Percentiles rank a stretch among this genome's conserved stretches.
Conservation (phyloP, 2,113 vertebrate genomes). For the Trichechus manatus region DNA sequence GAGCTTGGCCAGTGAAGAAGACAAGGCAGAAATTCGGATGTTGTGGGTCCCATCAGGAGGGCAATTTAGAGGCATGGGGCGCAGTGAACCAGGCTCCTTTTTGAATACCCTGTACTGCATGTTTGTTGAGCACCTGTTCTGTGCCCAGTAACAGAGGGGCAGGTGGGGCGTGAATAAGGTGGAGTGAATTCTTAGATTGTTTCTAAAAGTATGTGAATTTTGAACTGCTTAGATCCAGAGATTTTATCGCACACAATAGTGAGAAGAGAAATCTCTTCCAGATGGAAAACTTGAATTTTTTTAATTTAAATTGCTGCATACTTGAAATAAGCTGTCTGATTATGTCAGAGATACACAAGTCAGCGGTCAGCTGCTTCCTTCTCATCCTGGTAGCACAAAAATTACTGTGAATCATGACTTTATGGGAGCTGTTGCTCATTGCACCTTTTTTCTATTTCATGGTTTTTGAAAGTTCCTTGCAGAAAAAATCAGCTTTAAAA, state of each 20-base stretch:
- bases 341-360: not conserved
- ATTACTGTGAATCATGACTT: not conserved
- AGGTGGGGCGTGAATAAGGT: not conserved
- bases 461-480: constrained; percentile 6
- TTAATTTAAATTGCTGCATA: not conserved
- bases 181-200: not conserved
- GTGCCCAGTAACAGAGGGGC: not conserved
- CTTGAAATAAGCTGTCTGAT: not conserved
- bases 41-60: not conserved
- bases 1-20: not conserved
- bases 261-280: not conserved
- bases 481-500: constrained; percentile 24
- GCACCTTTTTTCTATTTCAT: not conserved
- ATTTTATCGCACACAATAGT: constrained; percentile 24
- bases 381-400: not conserved
- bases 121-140: not conserved
- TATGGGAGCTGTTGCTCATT: not conserved
- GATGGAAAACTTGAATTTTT: not conserved
- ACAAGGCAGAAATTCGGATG: not conserved
- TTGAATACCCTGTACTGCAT: not conserved
- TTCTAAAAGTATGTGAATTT: constrained; percentile 19
- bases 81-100: not conserved
- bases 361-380: not conserved
- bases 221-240: not conserved
- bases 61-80: not conserved